Conservation (phyloP, 2,113 vertebrate species). For the Thomomys bottae region DNA sequence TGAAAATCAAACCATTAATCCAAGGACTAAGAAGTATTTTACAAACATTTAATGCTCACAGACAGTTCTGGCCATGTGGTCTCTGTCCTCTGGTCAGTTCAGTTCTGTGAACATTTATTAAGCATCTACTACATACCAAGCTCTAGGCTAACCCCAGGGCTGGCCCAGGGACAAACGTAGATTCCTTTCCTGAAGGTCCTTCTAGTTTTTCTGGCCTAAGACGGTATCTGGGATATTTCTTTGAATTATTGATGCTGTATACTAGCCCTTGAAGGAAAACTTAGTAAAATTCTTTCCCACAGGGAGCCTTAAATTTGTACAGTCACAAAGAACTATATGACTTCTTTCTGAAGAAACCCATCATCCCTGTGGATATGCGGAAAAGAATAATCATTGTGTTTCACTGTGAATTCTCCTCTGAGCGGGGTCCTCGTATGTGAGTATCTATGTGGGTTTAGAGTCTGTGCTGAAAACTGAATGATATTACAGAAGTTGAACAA, state of each 20-base stretch:
- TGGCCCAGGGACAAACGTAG: slow-evolving; percentile 28
- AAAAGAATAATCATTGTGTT: slow-evolving; percentile 83
- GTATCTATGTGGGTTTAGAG: slow-evolving; percentile 39
- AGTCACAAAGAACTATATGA: slow-evolving; percentile 79
- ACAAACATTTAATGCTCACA: background rate
- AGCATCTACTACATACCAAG: slow-evolving; percentile 2
- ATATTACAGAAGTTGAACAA: background rate
- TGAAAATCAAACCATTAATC: slow-evolving; percentile 50
- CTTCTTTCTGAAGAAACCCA: slow-evolving; percentile 78
- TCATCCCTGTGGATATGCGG: slow-evolving; percentile 62
- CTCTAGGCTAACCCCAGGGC: background rate
- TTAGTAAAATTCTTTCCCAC: slow-evolving; percentile 51
- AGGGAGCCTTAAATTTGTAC: slow-evolving; percentile 84
- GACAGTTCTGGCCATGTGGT: background rate
- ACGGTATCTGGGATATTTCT: slow-evolving; percentile 37
- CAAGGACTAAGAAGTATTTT: background rate
- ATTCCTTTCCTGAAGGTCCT: background rate
- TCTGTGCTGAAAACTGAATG: background rate
- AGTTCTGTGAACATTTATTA: slow-evolving; percentile 24
- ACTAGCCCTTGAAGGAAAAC: slow-evolving; percentile 4
- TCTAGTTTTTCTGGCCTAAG: slow-evolving; percentile 18
- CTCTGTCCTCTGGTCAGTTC: background rate
- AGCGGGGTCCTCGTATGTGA: slow-evolving; percentile 83
- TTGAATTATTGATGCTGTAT: slow-evolving; percentile 2
- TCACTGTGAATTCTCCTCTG: slow-evolving; percentile 87